These are phyloP conservation scores for Zaprionus nigranus DNA, from an alignment of 1,140 invertebrate genomes.

Conservation along the genomic window DNA sequence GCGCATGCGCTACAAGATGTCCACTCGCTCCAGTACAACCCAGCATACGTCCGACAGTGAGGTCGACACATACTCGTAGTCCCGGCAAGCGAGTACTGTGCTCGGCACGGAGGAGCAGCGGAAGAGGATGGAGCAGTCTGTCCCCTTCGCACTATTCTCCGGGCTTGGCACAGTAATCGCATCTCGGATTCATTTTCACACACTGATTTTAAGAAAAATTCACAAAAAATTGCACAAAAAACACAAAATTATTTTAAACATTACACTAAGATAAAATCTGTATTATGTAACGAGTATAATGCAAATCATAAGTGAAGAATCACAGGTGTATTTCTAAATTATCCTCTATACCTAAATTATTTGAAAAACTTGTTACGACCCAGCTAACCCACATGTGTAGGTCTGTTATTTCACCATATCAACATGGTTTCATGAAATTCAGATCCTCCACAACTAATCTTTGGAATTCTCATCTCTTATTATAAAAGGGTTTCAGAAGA, in stretches of 20 bases:
- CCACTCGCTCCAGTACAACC: slow-evolving; percentile 33
- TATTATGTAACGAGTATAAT: slow-evolving; percentile 15
- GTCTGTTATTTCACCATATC: too few relatives aligned
- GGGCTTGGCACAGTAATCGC: not conserved
- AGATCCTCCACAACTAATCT: too few relatives aligned
- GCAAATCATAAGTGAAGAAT: slow-evolving; percentile 20
- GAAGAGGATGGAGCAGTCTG: not conserved
- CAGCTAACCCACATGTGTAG: too few relatives aligned
- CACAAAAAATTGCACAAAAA: slow-evolving; percentile 16
- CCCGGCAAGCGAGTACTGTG: slow-evolving; percentile 5
- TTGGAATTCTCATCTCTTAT: too few relatives aligned
- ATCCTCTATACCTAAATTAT: too few relatives aligned
- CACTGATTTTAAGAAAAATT: slow-evolving; percentile 5
- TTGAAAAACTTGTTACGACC: too few relatives aligned
- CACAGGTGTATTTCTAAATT: too few relatives aligned
- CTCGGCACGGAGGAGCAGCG: not conserved
- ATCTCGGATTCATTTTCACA: not conserved
- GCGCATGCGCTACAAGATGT: slow-evolving; percentile 38
- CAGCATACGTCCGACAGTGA: slow-evolving; percentile 1
- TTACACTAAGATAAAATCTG: not conserved
- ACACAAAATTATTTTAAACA: slow-evolving; percentile 5
- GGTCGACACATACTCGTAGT: not conserved
- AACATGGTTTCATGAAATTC: too few relatives aligned
- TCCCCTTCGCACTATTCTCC: not conserved
- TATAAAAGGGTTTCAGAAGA: too few relatives aligned